phyloP scores from a whole-genome alignment of 2,113 vertebrate species.

The Mesocricetus auratus region DNA sequence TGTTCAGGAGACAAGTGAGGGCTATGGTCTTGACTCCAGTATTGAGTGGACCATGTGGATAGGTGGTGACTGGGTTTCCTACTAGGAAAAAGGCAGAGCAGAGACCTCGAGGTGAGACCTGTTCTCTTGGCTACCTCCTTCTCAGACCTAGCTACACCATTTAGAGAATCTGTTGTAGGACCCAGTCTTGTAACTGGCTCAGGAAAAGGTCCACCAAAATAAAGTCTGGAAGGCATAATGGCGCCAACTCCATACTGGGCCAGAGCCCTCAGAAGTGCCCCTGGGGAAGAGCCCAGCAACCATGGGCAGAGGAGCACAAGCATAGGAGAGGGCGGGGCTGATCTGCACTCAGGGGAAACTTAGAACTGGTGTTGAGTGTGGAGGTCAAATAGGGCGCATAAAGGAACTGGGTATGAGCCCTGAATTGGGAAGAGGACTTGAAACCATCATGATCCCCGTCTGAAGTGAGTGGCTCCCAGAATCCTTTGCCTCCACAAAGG shows the following conservation, averaged over 20 bases:
- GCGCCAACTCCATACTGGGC: not conserved
- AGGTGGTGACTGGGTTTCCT: constrained; percentile 13
- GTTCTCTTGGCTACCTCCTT: constrained; percentile 2
- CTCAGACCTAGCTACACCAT: not conserved
- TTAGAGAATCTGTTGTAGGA: not conserved
- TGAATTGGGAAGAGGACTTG: constrained; percentile 12
- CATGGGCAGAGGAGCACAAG: not conserved
- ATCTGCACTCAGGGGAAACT: constrained; percentile 53
- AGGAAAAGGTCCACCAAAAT: not conserved
- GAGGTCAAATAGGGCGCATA: constrained; percentile 49
- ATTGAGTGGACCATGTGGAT: constrained; percentile 47
- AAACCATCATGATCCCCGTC: constrained; percentile 24
- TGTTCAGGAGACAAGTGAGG: constrained; percentile 61
- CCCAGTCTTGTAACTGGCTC: not conserved
- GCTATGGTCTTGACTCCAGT: constrained; percentile 18
- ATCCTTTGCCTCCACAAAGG: not conserved
- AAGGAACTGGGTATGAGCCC: constrained; percentile 47
- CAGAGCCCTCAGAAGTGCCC: not conserved
- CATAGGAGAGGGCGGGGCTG: not conserved
- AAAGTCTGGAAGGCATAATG: not conserved
- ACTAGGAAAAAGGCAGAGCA: constrained; percentile 29
- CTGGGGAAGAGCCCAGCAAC: not conserved
- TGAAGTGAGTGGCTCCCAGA: constrained; percentile 28
- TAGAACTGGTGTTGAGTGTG: constrained; percentile 42
- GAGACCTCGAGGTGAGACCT: not conserved